A percentile compares a stretch with the other conserved stretches of the same genome.
Conservation (phyloP, 2,113 vertebrate species). For the Gavia stellata region DNA sequence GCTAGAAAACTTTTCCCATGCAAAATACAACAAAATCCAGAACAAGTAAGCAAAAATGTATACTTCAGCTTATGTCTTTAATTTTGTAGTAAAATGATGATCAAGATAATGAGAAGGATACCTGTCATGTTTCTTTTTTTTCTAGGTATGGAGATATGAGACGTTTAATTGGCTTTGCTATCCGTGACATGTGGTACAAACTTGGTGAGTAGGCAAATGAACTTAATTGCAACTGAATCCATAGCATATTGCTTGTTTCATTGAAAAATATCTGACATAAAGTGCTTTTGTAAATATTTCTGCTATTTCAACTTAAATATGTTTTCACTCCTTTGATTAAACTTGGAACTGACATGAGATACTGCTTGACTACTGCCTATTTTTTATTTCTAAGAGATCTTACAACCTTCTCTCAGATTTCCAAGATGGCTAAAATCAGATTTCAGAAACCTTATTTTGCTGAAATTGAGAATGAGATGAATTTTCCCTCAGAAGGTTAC, state of each 20-base stretch:
- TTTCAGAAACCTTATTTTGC: not conserved
- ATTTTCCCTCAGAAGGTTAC: not conserved
- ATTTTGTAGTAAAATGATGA: not conserved
- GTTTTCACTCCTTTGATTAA: not conserved
- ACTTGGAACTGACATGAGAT: not conserved
- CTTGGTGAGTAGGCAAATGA: conserved; percentile 78
- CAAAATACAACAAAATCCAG: conserved; percentile 93
- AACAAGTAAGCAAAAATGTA: conserved; percentile 79
- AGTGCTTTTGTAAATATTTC: not conserved
- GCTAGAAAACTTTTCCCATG: conserved; percentile 92
- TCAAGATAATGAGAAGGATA: not conserved
- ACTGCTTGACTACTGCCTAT: not conserved
- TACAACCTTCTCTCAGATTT: not conserved
- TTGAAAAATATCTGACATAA: not conserved
- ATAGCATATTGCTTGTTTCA: not conserved
- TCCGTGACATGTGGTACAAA: conserved; percentile 98
- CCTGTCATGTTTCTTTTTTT: not conserved
- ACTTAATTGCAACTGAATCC: not conserved
- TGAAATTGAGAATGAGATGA: not conserved
- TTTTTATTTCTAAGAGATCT: not conserved
- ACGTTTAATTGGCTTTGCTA: conserved; percentile 90
- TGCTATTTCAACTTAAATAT: not conserved
- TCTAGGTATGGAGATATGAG: conserved; percentile 92
- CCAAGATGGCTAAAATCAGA: not conserved
- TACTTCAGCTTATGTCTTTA: not conserved